A percentile compares a stretch with the other conserved stretches of the same genome.
Evolutionary conservation across 2,797 vertebrate genomes (phyloP).

Genomic region (Limosa lapponica): DNA sequence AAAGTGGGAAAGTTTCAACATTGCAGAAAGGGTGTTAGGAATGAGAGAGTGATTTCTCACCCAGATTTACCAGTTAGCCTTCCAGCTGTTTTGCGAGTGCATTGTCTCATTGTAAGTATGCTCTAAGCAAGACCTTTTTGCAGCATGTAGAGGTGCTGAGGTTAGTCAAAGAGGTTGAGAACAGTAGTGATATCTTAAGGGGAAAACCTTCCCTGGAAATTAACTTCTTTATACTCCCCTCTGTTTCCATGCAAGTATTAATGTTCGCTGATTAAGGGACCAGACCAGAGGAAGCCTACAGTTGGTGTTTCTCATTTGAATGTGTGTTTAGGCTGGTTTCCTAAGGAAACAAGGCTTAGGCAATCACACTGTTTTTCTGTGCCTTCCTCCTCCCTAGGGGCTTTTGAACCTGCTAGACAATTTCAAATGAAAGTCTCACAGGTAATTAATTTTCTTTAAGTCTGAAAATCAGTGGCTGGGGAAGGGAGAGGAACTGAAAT

Average conservation of each 20-base stretch:
- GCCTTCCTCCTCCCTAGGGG: background rate
- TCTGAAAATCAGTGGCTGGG: background rate
- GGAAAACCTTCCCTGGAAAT: constrained; percentile 24
- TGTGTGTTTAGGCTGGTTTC: constrained; percentile 41
- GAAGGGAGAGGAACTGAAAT: background rate
- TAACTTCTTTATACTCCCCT: background rate
- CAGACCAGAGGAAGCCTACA: background rate
- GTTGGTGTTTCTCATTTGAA: background rate
- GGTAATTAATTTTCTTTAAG: constrained; percentile 31
- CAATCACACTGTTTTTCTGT: constrained; percentile 5
- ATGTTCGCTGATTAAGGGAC: constrained; percentile 4
- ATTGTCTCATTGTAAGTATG: background rate
- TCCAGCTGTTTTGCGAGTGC: background rate
- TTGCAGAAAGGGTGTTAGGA: background rate
- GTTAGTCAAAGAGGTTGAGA: background rate
- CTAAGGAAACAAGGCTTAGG: constrained; percentile 45
- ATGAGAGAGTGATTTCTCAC: background rate
- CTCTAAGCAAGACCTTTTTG: background rate
- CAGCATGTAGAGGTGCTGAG: rapidly evolving
- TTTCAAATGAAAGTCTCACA: constrained; percentile 12
- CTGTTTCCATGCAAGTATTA: background rate
- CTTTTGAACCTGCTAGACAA: constrained; percentile 31
- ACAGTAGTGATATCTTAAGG: background rate
- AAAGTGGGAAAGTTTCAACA: background rate
- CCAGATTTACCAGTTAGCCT: background rate